A percentile compares a stretch with the other conserved stretches of the same genome.
These are phyloP conservation scores for Coendou prehensilis DNA, from an alignment of 2,797 vertebrate species.

Conservation along the genomic window DNA sequence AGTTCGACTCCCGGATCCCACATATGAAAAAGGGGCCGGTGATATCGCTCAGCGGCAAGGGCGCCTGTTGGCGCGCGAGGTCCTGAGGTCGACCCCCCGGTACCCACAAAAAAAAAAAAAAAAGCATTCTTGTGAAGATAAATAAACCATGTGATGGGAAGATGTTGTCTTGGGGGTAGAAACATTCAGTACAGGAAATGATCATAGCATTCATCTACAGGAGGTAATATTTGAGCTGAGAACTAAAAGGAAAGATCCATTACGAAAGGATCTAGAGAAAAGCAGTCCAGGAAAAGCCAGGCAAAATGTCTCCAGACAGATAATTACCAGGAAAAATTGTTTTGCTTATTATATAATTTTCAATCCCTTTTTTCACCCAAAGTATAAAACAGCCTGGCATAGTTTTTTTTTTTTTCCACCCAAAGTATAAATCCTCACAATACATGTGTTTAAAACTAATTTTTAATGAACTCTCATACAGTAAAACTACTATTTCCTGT, in stretches of 20 bases:
- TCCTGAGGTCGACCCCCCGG: too few relatives aligned
- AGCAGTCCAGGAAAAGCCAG: not conserved
- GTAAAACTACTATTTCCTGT: conserved; percentile 54
- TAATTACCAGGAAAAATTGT: not conserved
- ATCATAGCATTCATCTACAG: not conserved
- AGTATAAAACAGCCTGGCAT: not conserved
- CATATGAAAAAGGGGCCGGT: too few relatives aligned
- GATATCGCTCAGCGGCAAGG: too few relatives aligned
- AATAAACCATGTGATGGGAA: not conserved
- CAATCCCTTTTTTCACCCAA: not conserved
- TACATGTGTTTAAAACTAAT: conserved; percentile 15
- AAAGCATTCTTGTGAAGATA: not conserved
- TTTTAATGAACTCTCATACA: conserved; percentile 58
- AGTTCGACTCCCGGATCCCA: too few relatives aligned
- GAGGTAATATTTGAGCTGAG: not conserved
- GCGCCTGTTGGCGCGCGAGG: too few relatives aligned
- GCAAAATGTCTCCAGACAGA: not conserved
- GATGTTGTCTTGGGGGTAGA: not conserved
- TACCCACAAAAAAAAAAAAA: too few relatives aligned
- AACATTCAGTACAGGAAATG: not conserved
- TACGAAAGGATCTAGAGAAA: not conserved
- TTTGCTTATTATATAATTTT: not conserved
- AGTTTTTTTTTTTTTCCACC: not conserved
- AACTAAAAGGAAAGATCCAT: not conserved
- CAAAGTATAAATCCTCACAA: not conserved